These are phyloP conservation scores for Caenorhabditis panamensis DNA, from an alignment of 2,888 invertebrate species.

Conservation along the genomic window DNA sequence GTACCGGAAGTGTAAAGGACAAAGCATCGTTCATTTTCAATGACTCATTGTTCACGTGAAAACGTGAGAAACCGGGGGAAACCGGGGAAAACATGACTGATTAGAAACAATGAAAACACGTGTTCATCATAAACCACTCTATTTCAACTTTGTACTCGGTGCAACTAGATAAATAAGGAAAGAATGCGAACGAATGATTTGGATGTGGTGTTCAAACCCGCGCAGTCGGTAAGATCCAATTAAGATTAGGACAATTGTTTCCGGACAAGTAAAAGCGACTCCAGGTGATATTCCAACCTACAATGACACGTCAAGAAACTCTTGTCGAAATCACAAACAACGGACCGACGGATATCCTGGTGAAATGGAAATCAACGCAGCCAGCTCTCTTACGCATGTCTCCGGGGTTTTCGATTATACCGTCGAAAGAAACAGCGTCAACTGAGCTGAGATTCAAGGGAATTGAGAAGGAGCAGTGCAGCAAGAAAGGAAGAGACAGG, in stretches of 20 bases:
- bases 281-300: slow-evolving; percentile 6
- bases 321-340: slow-evolving; percentile 10
- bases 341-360: background rate
- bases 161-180: no score
- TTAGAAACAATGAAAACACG: no score
- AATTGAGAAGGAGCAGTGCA: background rate
- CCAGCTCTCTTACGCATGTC: slow-evolving; percentile 1
- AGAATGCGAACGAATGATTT: no score
- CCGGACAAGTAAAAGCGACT: no score
- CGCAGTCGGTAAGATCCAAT: no score
- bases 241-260: no score
- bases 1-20: background rate
- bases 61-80: no score
- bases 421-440: background rate
- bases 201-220: no score
- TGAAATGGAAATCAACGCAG: slow-evolving; percentile 21
- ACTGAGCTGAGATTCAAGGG: slow-evolving; percentile 4
- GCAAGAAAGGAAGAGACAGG: background rate
- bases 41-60: slow-evolving; percentile 6
- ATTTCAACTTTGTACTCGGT: no score
- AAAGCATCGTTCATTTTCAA: background rate
- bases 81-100: no score
- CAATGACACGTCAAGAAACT: background rate
- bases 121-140: no score
- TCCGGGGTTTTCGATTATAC: slow-evolving; percentile 2